Percentiles rank a stretch among this genome's conserved stretches.
Evolutionary conservation across 2,797 vertebrate species (phyloP).

Genomic region (Xyrichtys novacula): DNA sequence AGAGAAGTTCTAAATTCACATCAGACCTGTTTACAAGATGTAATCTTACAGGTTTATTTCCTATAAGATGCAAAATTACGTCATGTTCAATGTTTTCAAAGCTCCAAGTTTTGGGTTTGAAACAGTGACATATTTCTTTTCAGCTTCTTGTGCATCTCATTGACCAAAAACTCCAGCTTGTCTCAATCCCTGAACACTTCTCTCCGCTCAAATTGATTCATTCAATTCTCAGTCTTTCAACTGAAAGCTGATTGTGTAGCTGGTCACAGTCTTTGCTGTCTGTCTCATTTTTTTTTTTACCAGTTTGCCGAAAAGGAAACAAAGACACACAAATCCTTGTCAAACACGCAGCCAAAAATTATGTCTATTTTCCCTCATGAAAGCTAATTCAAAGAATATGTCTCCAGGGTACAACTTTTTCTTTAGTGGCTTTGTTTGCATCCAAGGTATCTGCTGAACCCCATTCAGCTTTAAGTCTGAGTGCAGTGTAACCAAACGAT

Average conservation of each 20-base stretch:
- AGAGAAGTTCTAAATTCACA: no score
- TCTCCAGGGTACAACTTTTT: neutral
- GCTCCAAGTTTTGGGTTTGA: neutral
- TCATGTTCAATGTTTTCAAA: neutral
- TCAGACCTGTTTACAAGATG: no score
- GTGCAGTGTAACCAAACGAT: neutral
- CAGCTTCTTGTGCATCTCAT: neutral
- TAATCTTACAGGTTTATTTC: no score
- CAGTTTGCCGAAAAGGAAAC: no score
- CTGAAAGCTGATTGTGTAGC: slow-evolving; percentile 52
- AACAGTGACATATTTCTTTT: neutral
- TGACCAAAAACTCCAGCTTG: neutral
- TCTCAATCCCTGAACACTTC: neutral
- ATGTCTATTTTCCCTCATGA: neutral
- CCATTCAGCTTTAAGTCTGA: neutral
- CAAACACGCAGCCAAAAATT: neutral
- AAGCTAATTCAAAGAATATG: neutral
- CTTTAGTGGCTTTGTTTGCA: neutral
- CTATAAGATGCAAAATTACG: neutral
- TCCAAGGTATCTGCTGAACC: neutral
- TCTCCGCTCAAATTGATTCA: slow-evolving; percentile 22
- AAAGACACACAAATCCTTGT: slow-evolving; percentile 20
- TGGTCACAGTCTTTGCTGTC: slow-evolving; percentile 8
- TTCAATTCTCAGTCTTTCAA: slow-evolving; percentile 20
- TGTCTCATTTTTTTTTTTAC: no score